Percentiles rank a stretch among this genome's conserved stretches.
Conservation (phyloP, 2,113 vertebrate genomes). For the Myiozetetes cayanensis region DNA sequence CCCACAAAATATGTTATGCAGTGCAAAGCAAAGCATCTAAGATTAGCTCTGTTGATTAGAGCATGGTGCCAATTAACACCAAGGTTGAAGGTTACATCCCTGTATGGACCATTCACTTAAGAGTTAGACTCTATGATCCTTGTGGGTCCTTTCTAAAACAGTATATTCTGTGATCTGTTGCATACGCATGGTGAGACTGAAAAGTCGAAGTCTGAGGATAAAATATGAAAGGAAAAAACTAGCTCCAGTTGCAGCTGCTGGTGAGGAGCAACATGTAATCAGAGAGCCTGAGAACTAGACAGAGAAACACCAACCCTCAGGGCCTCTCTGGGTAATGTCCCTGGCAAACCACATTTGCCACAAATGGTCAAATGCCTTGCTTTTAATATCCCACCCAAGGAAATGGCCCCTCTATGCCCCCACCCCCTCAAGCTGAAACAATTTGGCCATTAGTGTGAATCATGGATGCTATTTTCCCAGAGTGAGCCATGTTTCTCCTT, state of each 20-base stretch:
- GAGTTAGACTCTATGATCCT: neutral
- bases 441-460: neutral
- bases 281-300: neutral
- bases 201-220: neutral
- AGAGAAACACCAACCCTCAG: neutral
- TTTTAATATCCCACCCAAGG: neutral
- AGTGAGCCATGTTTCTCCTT: neutral
- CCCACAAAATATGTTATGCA: neutral
- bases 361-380: neutral
- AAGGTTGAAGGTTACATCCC: neutral
- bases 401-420: neutral
- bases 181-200: neutral
- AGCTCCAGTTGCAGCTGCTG: neutral
- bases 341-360: neutral
- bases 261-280: neutral
- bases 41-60: neutral
- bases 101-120: neutral
- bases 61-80: neutral
- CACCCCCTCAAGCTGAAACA: neutral
- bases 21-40: neutral
- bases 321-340: neutral
- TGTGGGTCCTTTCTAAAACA: neutral
- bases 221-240: neutral
- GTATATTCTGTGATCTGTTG: neutral
- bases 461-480: neutral